These are phyloP conservation scores for Chymomyza procnemis DNA, from an alignment of 2,888 invertebrate species.

Conservation along the genomic window DNA sequence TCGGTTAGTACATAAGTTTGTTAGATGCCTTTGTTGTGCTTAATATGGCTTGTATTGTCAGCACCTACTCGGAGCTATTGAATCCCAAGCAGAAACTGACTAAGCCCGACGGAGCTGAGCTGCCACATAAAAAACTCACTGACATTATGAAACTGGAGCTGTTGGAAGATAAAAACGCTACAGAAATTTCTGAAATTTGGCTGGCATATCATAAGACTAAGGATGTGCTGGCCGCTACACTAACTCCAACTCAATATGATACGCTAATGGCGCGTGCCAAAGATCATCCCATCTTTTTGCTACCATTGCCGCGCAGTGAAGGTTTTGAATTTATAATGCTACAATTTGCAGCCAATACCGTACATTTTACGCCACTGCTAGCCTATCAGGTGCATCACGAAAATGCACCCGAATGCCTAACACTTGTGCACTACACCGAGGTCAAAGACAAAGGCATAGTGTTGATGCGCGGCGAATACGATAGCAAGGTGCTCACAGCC, in stretches of 20 bases:
- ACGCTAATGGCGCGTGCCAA: conserved; percentile 81
- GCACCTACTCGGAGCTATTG: conserved; percentile 83
- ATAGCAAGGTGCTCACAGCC: conserved; percentile 86
- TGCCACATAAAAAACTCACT: conserved; percentile 81
- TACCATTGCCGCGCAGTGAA: conserved; percentile 88
- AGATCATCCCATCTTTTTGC: conserved; percentile 85
- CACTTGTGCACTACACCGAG: conserved; percentile 88
- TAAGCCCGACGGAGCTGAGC: conserved; percentile 51
- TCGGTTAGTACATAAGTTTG: conserved; percentile 50
- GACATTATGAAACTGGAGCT: conserved; percentile 89
- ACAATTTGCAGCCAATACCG: conserved; percentile 85
- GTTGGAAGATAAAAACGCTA: conserved; percentile 83
- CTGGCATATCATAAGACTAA: conserved; percentile 88
- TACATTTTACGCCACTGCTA: conserved; percentile 91
- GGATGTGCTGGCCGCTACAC: conserved; percentile 86
- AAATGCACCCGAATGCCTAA: conserved; percentile 92
- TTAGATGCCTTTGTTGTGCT: neutral
- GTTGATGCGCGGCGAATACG: conserved; percentile 92
- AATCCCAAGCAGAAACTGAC: conserved; percentile 81
- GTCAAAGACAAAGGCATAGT: conserved; percentile 86
- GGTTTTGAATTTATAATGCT: conserved; percentile 92
- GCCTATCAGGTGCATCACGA: conserved; percentile 93
- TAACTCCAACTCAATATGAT: conserved; percentile 82
- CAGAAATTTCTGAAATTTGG: conserved; percentile 89
- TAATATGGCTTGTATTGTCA: conserved; percentile 51